Evolutionary conservation across 2,797 vertebrate species (phyloP).

Genomic region (Forpus xanthops): DNA sequence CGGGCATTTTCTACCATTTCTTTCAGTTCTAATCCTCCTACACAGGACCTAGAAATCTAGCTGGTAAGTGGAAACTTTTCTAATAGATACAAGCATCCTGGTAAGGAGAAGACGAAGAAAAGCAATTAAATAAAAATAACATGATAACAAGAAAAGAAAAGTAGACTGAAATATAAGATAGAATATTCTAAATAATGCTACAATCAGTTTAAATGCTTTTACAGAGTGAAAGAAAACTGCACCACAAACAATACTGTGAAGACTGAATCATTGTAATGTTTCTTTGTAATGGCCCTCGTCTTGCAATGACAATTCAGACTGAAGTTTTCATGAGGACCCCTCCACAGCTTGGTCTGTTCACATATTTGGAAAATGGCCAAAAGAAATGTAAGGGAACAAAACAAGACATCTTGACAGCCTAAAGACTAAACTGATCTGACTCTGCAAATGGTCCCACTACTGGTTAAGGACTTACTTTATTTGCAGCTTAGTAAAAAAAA

Average conservation of each 20-base stretch:
- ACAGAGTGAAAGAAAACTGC: slow-evolving; percentile 3
- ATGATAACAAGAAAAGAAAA: slow-evolving; percentile 13
- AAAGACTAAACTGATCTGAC: background rate
- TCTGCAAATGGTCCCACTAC: background rate
- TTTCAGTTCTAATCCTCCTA: slow-evolving; percentile 8
- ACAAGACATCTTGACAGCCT: background rate
- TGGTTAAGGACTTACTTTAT: background rate
- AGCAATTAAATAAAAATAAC: background rate
- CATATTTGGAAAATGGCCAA: background rate
- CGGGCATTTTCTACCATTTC: background rate
- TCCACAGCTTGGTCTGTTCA: background rate
- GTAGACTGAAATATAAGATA: background rate
- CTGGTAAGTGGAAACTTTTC: slow-evolving; percentile 9
- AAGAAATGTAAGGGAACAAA: background rate
- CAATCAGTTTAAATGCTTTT: slow-evolving; percentile 17
- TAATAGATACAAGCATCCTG: slow-evolving; percentile 14
- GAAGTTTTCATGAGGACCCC: background rate
- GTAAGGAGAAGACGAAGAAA: slow-evolving; percentile 3
- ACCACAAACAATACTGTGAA: background rate
- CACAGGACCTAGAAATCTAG: slow-evolving; percentile 7
- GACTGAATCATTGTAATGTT: background rate
- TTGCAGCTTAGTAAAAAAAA: background rate
- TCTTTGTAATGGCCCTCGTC: background rate
- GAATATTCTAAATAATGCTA: slow-evolving; percentile 9
- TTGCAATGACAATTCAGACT: background rate